Base-by-base conservation (phyloP, 2,888 invertebrate species). In the Zonitis immaculata region DNA sequence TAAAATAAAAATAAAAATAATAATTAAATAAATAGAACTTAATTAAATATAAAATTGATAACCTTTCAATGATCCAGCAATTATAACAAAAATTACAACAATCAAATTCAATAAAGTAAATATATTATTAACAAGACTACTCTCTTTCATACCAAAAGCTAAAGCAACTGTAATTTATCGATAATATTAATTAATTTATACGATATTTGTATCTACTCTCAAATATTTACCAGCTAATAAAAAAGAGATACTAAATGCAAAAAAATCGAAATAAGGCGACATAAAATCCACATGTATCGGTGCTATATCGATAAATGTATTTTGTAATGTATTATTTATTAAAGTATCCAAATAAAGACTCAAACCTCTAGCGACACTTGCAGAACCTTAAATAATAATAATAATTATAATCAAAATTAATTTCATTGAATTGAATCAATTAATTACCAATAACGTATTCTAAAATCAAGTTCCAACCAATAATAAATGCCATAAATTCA, bases 401-500 rank as follows among this genome's bases (percentile, higher is more conserved):
- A n/a, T n/a, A n/a, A n/a, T n/a, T n/a, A n/a, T n/a, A n/a, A n/a
- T n/a, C n/a, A n/a, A n/a, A n/a, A n/a, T n/a, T n/a, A n/a, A n/a
- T n/a, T n/a, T n/a, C n/a, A n/a, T n/a, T 22, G 22, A 22, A 3
- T 22, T 22, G 3, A 22, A 4, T 22, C 22, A 5, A 22, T n/a
- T 22, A 22, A 22, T 22, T 22, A 85, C 90, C 92, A 55, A 93
- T 90, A 25, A 90, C 85, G 75, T 93, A 92, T 75, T 93, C 93
- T 47, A 94, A 78, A 63, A 95, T 90, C 47, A 95, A 82, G 74
- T 94, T 95, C 95, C 95, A 95, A 35, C 95, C 95, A 66, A 95
- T 93, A 32, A 91, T 79, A 74, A 95, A 95, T 0, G 95, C 95
- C 51, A 91, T 83, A 67, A 95, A 87, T 77, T 95, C 95, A 1